phyloP scores from a whole-genome alignment of 2,113 vertebrate genomes.

The Charadrius vociferus region DNA sequence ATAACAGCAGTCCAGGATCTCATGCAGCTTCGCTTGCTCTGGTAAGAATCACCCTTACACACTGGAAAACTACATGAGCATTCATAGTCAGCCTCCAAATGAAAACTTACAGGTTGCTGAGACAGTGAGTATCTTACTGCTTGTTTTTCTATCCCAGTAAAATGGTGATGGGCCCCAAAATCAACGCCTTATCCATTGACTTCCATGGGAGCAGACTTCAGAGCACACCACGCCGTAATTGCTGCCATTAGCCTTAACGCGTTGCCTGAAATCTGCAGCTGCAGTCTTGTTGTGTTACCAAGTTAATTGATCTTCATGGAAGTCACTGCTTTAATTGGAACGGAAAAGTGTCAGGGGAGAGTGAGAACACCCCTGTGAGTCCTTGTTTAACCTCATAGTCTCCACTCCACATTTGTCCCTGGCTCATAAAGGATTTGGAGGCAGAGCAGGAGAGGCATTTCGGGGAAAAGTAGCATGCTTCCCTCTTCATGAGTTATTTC shows the following conservation, averaged over 20 bases:
- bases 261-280: neutral
- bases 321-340: neutral
- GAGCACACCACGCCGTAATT: neutral
- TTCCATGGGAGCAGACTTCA: accelerated
- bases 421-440: neutral
- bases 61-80: accelerated
- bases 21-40: neutral
- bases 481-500: neutral
- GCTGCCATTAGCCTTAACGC: neutral
- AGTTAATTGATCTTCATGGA: neutral
- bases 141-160: neutral
- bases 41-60: neutral
- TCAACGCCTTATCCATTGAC: neutral
- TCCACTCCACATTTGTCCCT: neutral
- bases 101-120: neutral
- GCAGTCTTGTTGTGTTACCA: neutral
- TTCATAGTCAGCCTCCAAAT: neutral
- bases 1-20: neutral
- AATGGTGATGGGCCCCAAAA: neutral
- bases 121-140: neutral
- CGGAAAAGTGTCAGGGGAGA: neutral
- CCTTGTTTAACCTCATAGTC: neutral
- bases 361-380: neutral
- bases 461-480: neutral
- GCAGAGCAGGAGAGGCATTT: neutral